Conservation (phyloP, 2,888 invertebrate species). For the Antheraea assamensis region DNA sequence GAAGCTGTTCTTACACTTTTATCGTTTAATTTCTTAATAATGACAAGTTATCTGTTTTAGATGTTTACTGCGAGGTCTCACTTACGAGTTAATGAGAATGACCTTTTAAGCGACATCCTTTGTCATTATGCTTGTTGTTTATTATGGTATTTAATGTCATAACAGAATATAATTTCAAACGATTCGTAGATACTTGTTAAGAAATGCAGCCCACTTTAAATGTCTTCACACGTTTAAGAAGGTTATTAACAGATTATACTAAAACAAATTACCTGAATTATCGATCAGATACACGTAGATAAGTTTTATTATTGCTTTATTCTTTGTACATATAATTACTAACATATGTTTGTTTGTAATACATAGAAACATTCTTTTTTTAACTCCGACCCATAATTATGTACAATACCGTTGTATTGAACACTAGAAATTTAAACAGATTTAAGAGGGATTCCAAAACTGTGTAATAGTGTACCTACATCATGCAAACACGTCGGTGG, state of each 20-base stretch:
- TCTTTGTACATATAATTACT: neutral
- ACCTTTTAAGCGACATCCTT: conserved; percentile 20
- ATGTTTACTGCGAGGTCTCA: conserved; percentile 14
- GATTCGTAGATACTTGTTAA: neutral
- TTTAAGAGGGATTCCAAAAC: neutral
- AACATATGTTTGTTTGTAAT: neutral
- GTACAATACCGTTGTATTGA: neutral
- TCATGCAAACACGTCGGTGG: conserved; percentile 7
- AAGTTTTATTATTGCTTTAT: neutral
- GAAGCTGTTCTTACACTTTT: neutral
- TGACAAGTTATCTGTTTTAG: conserved; percentile 12
- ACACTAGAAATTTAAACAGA: neutral
- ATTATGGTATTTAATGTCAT: neutral
- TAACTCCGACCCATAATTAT: too few species aligned
- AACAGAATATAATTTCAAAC: neutral
- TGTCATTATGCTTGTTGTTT: neutral
- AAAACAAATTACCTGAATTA: neutral
- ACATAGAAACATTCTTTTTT: neutral
- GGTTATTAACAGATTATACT: neutral
- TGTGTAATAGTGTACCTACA: neutral
- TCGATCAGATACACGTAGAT: too few species aligned
- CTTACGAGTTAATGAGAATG: conserved; percentile 26
- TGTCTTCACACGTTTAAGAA: neutral
- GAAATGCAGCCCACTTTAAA: neutral
- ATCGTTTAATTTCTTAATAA: neutral